Evolutionary conservation across 2,888 invertebrate genomes (phyloP).

Genomic region (Caenorhabditis zanzibari): DNA sequence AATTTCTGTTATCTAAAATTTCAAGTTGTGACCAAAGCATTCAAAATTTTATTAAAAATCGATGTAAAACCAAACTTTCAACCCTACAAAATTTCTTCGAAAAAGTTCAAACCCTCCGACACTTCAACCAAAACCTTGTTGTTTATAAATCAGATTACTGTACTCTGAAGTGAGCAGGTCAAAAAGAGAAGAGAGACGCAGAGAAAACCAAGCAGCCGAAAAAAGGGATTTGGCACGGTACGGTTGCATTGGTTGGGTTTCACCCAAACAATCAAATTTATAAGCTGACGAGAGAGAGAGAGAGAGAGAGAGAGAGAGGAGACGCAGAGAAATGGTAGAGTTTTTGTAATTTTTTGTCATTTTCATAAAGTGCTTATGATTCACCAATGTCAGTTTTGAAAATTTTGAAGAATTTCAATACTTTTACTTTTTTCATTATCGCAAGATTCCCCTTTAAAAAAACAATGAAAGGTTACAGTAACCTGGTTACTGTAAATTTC

Average conservation of each 20-base stretch:
- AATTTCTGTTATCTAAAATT: too few species aligned
- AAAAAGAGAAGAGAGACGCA: conserved; percentile 3
- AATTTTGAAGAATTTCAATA: not conserved
- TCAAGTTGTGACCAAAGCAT: too few species aligned
- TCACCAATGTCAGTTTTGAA: not conserved
- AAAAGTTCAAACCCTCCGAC: conserved; percentile 7
- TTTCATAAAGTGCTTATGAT: not conserved
- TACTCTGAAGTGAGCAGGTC: conserved; percentile 30
- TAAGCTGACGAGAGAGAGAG: conserved; percentile 18
- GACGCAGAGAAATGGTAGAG: conserved; percentile 17
- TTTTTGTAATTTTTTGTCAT: conserved; percentile 7
- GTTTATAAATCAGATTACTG: conserved; percentile 60
- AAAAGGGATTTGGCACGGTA: conserved; percentile 55
- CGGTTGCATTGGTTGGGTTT: conserved; percentile 18
- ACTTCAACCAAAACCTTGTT: conserved; percentile 13
- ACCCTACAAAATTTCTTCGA: not conserved
- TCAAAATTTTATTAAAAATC: too few species aligned
- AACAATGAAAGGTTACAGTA: too few species aligned
- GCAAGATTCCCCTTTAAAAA: too few species aligned
- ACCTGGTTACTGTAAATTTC: not conserved
- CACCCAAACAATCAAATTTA: conserved; percentile 22
- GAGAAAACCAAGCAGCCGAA: not conserved
- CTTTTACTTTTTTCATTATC: conserved; percentile 1
- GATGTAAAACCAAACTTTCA: too few species aligned
- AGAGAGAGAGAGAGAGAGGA: conserved; percentile 8